These are phyloP conservation scores for Lamprotornis superbus DNA, from an alignment of 2,113 vertebrate species.

Conservation along the genomic window DNA sequence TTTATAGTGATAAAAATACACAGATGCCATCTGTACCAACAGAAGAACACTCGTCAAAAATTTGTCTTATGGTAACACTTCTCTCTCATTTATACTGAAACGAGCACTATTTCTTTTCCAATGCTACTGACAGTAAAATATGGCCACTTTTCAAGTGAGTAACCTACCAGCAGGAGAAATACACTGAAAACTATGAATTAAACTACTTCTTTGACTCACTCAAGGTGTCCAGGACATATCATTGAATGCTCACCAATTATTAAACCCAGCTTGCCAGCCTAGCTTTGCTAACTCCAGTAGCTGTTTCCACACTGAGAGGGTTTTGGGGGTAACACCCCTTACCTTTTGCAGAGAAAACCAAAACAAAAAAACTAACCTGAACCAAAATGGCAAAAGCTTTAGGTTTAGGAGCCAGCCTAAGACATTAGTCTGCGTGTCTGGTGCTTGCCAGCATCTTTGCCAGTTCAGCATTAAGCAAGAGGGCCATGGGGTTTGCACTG, in stretches of 20 bases:
- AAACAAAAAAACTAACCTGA: not conserved
- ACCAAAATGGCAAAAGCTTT: not conserved
- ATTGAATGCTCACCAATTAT: not conserved
- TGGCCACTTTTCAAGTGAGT: not conserved
- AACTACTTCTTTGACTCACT: not conserved
- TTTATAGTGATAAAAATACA: slow-evolving; percentile 66
- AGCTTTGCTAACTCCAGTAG: not conserved
- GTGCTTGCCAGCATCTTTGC: not conserved
- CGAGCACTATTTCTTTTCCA: not conserved
- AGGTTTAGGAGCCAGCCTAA: not conserved
- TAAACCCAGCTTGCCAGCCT: not conserved
- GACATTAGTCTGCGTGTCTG: not conserved
- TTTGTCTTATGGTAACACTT: slow-evolving; percentile 40
- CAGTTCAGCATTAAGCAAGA: slow-evolving; percentile 31
- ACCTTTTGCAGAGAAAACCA: not conserved
- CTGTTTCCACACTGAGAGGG: not conserved
- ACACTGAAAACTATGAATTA: not conserved
- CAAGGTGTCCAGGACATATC: not conserved
- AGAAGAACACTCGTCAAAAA: slow-evolving; percentile 53
- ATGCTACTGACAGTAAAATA: slow-evolving; percentile 19
- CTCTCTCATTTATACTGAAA: slow-evolving; percentile 31
- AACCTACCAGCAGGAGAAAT: not conserved
- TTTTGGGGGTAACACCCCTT: not conserved
- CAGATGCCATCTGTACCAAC: slow-evolving; percentile 67
- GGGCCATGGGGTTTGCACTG: slow-evolving; percentile 31